These are phyloP conservation scores for Lutraria lutraria DNA, from an alignment of 2,888 invertebrate species.

Conservation along the genomic window DNA sequence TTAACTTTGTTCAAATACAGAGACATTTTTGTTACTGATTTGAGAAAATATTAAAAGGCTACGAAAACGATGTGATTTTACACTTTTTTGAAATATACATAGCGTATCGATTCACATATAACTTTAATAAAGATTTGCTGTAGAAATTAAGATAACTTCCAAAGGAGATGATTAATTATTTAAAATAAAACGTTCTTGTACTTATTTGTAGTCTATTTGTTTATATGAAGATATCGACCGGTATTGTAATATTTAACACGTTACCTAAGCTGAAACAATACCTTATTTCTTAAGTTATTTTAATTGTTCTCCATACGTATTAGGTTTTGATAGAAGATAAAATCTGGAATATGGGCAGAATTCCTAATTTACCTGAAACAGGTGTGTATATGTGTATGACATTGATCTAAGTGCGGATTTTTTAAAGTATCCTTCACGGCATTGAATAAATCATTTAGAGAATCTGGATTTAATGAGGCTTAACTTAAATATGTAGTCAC, in stretches of 20 bases:
- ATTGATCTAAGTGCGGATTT: neutral
- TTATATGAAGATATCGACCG: too few relatives aligned
- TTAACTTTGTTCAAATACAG: too few relatives aligned
- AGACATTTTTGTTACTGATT: too few relatives aligned
- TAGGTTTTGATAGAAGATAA: neutral
- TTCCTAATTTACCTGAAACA: neutral
- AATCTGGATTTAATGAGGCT: neutral
- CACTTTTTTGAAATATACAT: too few relatives aligned
- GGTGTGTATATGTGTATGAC: neutral
- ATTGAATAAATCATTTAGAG: neutral
- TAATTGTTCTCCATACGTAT: neutral
- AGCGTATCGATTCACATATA: too few relatives aligned
- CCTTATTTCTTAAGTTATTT: neutral
- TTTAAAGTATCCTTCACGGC: neutral
- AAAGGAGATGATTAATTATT: too few relatives aligned
- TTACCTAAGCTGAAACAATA: constrained; percentile 6
- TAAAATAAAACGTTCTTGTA: too few relatives aligned
- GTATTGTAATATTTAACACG: neutral
- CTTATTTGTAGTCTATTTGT: too few relatives aligned
- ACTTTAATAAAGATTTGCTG: too few relatives aligned
- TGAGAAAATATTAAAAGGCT: too few relatives aligned
- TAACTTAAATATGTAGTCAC: neutral
- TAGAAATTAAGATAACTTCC: too few relatives aligned
- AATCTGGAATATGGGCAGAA: neutral
- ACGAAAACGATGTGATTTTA: too few relatives aligned